phyloP scores from a whole-genome alignment of 2,113 vertebrate species.

The Donacobius atricapilla region DNA sequence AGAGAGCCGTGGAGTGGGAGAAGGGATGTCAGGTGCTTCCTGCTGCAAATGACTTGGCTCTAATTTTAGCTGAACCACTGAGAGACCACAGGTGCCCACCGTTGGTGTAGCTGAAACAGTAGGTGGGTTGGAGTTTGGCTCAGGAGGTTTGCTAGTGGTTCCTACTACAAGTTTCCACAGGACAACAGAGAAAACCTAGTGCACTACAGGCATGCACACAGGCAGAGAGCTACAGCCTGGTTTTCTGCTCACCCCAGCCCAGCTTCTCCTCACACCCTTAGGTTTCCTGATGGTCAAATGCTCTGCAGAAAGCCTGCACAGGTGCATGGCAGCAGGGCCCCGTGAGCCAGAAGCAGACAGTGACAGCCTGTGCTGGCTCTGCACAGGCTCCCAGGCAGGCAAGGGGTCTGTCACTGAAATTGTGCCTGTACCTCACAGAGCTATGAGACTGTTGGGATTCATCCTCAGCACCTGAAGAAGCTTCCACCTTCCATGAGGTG shows the following conservation, averaged over 20 bases:
- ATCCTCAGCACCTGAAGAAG: background rate
- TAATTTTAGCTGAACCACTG: background rate
- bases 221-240: background rate
- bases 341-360: background rate
- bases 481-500: background rate
- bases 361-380: background rate
- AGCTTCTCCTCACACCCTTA: background rate
- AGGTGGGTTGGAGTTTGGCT: background rate
- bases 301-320: background rate
- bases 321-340: background rate
- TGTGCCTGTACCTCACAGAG: background rate
- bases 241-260: background rate
- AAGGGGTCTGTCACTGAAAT: background rate
- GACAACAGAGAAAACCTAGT: background rate
- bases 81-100: background rate
- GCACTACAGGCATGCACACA: accelerated
- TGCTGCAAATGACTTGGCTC: background rate
- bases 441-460: background rate
- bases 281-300: background rate
- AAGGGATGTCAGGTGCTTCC: background rate
- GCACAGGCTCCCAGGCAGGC: background rate
- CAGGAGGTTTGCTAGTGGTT: background rate
- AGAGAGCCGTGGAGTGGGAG: background rate
- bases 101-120: accelerated
- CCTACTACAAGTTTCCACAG: background rate